A percentile compares a stretch with the other conserved stretches of the same genome.
Conservation (phyloP, 2,113 vertebrate genomes). For the Brienomyrus longianalis region DNA sequence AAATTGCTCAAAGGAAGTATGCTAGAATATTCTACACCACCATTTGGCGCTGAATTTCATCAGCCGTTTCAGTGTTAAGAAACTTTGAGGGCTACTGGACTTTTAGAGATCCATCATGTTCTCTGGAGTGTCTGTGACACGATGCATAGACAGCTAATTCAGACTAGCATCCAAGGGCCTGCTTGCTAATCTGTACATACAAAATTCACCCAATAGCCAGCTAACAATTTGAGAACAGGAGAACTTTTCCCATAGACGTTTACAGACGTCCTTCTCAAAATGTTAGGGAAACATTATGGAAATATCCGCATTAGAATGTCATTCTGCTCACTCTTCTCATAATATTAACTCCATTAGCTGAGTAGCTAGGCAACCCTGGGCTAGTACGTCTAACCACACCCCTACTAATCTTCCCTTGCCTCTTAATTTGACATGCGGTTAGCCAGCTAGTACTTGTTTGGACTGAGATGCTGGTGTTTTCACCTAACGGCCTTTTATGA, state of each 20-base stretch:
- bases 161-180: background rate
- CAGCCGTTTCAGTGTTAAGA: background rate
- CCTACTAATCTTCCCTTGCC: background rate
- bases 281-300: background rate
- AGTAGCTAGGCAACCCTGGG: background rate
- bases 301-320: background rate
- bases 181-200: background rate
- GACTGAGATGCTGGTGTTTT: background rate
- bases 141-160: background rate
- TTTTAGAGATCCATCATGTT: background rate
- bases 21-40: background rate
- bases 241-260: background rate
- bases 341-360: background rate
- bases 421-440: background rate
- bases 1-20: background rate
- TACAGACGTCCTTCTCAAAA: background rate
- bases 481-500: background rate
- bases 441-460: background rate
- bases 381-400: background rate
- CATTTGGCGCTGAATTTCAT: background rate
- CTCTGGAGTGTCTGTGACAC: background rate
- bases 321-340: background rate
- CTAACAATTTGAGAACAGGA: background rate
- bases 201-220: background rate
- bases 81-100: background rate